Conservation (phyloP, 1,140 invertebrate species). For the Eurytemora carolleeae region DNA sequence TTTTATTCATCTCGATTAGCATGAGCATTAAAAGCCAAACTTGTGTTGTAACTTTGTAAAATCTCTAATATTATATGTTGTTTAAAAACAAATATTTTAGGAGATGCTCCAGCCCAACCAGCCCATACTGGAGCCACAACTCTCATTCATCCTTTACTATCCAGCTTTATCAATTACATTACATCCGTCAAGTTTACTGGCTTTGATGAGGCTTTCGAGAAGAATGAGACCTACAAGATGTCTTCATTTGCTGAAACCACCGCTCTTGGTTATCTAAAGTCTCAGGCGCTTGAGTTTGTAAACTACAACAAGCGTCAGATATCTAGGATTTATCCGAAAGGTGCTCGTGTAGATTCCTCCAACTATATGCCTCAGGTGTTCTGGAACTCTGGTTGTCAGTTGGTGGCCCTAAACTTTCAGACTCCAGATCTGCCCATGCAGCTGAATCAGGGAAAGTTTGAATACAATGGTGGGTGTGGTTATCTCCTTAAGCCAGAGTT, state of each 20-base stretch:
- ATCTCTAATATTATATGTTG: too few species aligned
- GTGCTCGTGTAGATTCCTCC: slow-evolving; percentile 91
- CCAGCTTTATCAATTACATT: slow-evolving; percentile 96
- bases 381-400: slow-evolving; percentile 64
- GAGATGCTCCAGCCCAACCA: too few species aligned
- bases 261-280: slow-evolving; percentile 81
- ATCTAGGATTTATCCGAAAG: slow-evolving; percentile 95
- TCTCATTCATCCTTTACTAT: slow-evolving; percentile 95
- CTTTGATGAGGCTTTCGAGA: slow-evolving; percentile 90
- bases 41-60: too few species aligned
- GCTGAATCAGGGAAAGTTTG: slow-evolving; percentile 98
- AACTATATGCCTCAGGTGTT: slow-evolving; percentile 96
- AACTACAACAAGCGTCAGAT: slow-evolving; percentile 99
- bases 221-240: slow-evolving; percentile 93
- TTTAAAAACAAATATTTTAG: too few species aligned
- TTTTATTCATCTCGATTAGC: too few species aligned
- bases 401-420: slow-evolving; percentile 99
- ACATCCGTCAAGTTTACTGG: slow-evolving; percentile 80
- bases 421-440: slow-evolving; percentile 98
- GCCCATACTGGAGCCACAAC: slow-evolving; percentile 80
- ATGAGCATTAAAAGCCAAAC: too few species aligned
- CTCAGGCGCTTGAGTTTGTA: slow-evolving; percentile 90
- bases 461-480: slow-evolving; percentile 89
- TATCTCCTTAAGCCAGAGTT: slow-evolving; percentile 98
- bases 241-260: slow-evolving; percentile 94